Evolutionary conservation across 53 echinoderm and acorn worm genomes (phyloP), one percentile per base, ranked within the genome.

Genomic region (Holothuria scabra): DNA sequence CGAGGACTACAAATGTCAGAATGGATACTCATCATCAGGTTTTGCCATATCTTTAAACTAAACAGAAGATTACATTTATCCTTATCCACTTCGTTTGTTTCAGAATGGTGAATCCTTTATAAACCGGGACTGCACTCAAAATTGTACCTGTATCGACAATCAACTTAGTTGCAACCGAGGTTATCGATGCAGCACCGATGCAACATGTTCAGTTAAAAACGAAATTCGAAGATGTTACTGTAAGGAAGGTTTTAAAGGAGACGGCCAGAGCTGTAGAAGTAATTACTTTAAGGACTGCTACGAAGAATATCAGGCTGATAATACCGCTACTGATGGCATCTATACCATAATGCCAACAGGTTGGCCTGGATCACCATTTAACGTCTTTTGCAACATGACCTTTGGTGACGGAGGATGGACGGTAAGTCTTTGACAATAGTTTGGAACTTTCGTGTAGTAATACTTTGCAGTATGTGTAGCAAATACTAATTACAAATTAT

Each of bases 401-500:
- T 38, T 37, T 69, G 44, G 44, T 46, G 69, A 46, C 35, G 69
- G 69, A 69, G 69, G 69, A 69, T 69, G 69, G 69, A 69, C 69
- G 12, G 69, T 69, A 46, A 69, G 69, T 69, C 44, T 41, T 41
- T 10, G 8, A 41, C 41, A 41, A 41, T 41, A 41, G 41, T 41
- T 41, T 41, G 7, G 41, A 41, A 41, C 2, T 41, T 8, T 6
- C 41, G 41, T 35, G 35, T 4, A 41, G 41, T 41, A 41, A 41
- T 41, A 41, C 41, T 41, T 3, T 6, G 10, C 7, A 8, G 0
- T 41, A 41, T 0, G 6, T 41, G 2, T 41, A 41, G 41, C 10
- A 41, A n/a, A 41, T 41, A 41, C 41, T 41, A 10, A 10, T 10
- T 8, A 41, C 41, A 41, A 41, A 41, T 41, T 8, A 8, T 8